Conservation (phyloP, 2,797 vertebrate genomes). For the Valencia hispanica region DNA sequence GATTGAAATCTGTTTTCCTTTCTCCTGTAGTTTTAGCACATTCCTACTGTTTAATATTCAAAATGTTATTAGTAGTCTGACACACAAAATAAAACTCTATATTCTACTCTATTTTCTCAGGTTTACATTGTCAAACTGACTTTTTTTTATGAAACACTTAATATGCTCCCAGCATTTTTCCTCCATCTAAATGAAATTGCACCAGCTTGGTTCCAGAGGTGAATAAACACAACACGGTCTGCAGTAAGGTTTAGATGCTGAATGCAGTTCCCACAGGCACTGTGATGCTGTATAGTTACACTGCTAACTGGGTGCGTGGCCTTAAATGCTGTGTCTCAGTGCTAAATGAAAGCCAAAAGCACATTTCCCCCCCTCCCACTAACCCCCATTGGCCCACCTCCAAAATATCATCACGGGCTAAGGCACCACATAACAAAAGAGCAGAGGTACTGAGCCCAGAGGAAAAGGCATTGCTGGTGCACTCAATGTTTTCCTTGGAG, state of each 20-base stretch:
- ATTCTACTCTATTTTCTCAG: neutral
- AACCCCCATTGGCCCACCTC: conserved; percentile 67
- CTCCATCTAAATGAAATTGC: conserved; percentile 40
- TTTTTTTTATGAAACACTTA: neutral
- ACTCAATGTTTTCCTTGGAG: conserved; percentile 67
- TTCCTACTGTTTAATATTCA: neutral
- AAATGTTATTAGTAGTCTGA: neutral
- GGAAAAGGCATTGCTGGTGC: conserved; percentile 70
- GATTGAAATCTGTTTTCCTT: neutral
- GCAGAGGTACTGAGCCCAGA: conserved; percentile 50
- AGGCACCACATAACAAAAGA: conserved; percentile 51
- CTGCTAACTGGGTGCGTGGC: conserved; percentile 62
- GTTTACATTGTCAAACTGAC: neutral
- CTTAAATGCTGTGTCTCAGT: conserved; percentile 55
- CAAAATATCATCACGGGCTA: conserved; percentile 64
- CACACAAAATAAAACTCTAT: neutral
- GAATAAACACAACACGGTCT: conserved; percentile 37
- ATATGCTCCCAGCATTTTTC: conserved; percentile 39
- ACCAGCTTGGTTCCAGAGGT: conserved; percentile 41
- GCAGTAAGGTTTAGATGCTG: conserved; percentile 30
- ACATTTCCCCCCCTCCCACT: conserved; percentile 53
- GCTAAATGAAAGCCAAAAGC: conserved; percentile 65
- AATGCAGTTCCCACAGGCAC: conserved; percentile 41
- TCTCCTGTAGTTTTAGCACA: neutral
- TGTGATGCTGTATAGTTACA: conserved; percentile 48